Conservation (phyloP, 2,797 vertebrate genomes). For the Sebastes reedi region DNA sequence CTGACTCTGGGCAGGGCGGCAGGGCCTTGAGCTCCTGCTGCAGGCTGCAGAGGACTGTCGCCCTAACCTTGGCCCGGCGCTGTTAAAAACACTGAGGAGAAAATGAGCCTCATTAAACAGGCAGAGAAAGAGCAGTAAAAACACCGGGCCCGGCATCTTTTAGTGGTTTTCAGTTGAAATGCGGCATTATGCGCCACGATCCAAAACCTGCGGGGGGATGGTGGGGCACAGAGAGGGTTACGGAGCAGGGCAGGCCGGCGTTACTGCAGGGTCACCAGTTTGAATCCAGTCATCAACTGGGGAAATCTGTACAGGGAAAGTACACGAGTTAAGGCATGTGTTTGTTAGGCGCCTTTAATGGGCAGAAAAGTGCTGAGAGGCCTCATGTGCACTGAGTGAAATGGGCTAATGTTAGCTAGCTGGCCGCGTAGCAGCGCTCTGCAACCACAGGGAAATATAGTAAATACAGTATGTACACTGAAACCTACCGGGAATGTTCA, state of each 20-base stretch:
- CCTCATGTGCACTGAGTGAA: background rate
- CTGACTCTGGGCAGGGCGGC: constrained; percentile 80
- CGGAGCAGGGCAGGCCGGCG: background rate
- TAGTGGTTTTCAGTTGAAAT: constrained; percentile 29
- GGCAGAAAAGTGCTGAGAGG: background rate
- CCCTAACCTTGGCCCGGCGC: constrained; percentile 79
- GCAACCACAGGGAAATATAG: background rate
- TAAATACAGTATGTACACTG: background rate
- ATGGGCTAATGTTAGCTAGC: background rate
- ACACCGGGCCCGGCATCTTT: background rate
- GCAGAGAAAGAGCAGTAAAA: constrained; percentile 79
- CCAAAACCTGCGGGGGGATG: background rate
- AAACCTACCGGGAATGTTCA: background rate
- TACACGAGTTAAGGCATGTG: background rate
- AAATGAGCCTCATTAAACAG: constrained; percentile 81
- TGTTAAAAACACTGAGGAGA: constrained; percentile 73
- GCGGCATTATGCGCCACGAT: constrained; percentile 1
- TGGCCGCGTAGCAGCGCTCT: background rate
- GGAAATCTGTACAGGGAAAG: background rate
- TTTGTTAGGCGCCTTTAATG: background rate
- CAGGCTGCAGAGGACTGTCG: constrained; percentile 36
- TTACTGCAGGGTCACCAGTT: constrained; percentile 13
- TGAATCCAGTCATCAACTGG: background rate
- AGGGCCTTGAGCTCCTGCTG: constrained; percentile 74
- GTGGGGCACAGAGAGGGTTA: background rate